phyloP scores from a whole-genome alignment of 2,113 vertebrate species.

The Chamaea fasciata region DNA sequence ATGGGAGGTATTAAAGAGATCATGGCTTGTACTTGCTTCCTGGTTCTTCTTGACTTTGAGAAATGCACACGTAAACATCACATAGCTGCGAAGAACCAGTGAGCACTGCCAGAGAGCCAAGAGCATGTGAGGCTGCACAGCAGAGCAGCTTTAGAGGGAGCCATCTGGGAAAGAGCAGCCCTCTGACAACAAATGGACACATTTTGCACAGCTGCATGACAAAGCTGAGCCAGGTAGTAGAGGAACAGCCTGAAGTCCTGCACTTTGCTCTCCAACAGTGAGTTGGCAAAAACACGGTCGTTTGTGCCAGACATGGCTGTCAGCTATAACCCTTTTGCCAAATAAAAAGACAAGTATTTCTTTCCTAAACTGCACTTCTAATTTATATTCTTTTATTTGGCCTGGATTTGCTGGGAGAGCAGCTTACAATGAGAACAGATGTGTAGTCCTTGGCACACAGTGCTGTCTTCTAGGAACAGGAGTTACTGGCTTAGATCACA shows the following conservation, averaged over 20 bases:
- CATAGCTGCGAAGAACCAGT: not conserved
- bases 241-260: not conserved
- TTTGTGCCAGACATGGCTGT: not conserved
- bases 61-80: not conserved
- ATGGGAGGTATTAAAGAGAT: not conserved
- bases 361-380: not conserved
- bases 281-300: not conserved
- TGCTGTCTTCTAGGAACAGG: conserved; percentile 23
- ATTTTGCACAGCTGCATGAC: not conserved
- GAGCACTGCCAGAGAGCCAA: not conserved
- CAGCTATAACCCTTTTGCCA: not conserved
- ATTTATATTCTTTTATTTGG: not conserved
- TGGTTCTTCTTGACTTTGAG: not conserved
- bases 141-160: not conserved
- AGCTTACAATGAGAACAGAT: not conserved
- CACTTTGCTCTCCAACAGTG: not conserved
- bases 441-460: not conserved
- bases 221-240: not conserved
- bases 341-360: not conserved
- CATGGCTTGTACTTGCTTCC: not conserved
- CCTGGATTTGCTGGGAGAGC: not conserved
- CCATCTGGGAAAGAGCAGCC: not conserved
- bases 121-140: not conserved
- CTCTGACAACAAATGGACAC: not conserved
- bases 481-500: not conserved